phyloP scores from a whole-genome alignment of 2,797 vertebrate genomes.

The Muscicapa striata region DNA sequence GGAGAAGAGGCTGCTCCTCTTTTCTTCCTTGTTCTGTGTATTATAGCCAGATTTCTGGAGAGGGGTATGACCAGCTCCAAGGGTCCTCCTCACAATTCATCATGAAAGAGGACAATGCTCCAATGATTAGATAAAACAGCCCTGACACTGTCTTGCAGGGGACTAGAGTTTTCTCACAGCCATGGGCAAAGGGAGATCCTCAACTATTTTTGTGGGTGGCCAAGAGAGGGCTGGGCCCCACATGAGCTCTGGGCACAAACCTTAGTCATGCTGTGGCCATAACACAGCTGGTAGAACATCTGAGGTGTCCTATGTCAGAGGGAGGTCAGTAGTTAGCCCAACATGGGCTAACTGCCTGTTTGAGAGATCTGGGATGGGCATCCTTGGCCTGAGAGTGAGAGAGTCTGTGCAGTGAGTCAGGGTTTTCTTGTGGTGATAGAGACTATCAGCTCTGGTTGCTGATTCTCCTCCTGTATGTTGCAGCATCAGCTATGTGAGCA shows the following conservation, averaged over 20 bases:
- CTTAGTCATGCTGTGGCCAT: not conserved
- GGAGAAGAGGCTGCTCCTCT: not conserved
- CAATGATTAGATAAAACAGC: not conserved
- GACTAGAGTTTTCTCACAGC: not conserved
- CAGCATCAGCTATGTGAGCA: not conserved
- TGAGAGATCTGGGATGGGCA: not conserved
- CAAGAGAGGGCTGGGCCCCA: not conserved
- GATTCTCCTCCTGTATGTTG: not conserved
- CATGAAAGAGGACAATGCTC: accelerated
- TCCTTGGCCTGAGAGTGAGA: not conserved
- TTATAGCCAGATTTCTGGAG: not conserved
- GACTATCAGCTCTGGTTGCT: not conserved
- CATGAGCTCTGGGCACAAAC: not conserved
- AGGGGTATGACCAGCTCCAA: not conserved
- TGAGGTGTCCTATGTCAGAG: not conserved
- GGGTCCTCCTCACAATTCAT: not conserved
- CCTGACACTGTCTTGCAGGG: not conserved
- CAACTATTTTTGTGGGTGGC: not conserved
- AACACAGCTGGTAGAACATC: not conserved
- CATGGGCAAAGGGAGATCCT: not conserved
- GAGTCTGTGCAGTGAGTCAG: accelerated
- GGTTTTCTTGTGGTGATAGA: not conserved
- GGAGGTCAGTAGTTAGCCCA: not conserved
- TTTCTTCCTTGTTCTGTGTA: not conserved
- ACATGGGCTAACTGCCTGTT: not conserved